phyloP scores from a whole-genome alignment of 2,888 invertebrate genomes.

The Ophraella communa region DNA sequence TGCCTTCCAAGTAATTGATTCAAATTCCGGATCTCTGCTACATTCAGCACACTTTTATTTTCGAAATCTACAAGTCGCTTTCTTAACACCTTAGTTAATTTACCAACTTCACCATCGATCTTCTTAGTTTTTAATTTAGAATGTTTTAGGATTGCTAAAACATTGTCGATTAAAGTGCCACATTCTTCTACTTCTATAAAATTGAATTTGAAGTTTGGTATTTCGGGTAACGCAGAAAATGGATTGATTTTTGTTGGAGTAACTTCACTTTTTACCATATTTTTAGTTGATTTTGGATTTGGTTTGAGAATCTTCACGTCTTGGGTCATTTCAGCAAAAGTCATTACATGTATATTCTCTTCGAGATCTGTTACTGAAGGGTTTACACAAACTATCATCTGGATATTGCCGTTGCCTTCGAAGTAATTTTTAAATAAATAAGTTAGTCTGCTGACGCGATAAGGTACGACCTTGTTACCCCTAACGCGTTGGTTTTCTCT shows the following conservation, averaged over 20 bases:
- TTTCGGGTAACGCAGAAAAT: conserved; percentile 35
- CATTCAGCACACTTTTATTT: conserved; percentile 71
- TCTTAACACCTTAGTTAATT: conserved; percentile 69
- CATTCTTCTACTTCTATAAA: conserved; percentile 73
- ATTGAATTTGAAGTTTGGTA: conserved; percentile 55
- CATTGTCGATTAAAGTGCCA: conserved; percentile 68
- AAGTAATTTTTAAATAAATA: conserved; percentile 97
- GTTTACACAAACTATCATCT: conserved; percentile 97
- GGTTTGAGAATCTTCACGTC: conserved; percentile 86
- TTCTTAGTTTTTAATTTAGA: conserved; percentile 69
- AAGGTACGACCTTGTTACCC: conserved; percentile 84
- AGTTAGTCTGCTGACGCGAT: conserved; percentile 92
- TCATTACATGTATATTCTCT: conserved; percentile 90
- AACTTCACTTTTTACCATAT: too few species aligned
- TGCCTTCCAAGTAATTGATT: conserved; percentile 70
- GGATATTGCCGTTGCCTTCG: conserved; percentile 91
- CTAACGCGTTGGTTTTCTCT: conserved; percentile 84
- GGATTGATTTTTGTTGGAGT: conserved; percentile 14
- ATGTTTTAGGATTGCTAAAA: conserved; percentile 66
- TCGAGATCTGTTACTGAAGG: conserved; percentile 92
- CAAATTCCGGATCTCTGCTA: conserved; percentile 63
- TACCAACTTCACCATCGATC: conserved; percentile 67
- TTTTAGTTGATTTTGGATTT: conserved; percentile 51
- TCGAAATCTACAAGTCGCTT: conserved; percentile 73
- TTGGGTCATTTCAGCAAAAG: conserved; percentile 96